Conservation (phyloP, 2,113 vertebrate species). For the Dicentrarchus labrax region DNA sequence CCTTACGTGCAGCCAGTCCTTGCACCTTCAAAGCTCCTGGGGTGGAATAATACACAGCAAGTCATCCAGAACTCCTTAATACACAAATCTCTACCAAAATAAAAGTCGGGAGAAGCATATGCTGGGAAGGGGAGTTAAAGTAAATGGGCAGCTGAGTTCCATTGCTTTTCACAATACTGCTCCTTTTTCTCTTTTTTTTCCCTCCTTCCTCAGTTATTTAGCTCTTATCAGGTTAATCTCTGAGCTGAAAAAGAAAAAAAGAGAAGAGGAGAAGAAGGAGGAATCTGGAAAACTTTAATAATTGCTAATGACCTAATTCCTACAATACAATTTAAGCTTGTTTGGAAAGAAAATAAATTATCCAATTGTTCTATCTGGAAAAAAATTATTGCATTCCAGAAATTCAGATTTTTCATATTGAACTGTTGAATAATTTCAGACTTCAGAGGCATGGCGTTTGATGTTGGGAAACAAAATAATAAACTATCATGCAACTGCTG, state of each 20-base stretch:
- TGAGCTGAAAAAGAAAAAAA: slow-evolving; percentile 26
- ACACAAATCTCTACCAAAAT: slow-evolving; percentile 78
- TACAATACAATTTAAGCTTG: neutral
- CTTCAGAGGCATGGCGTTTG: slow-evolving; percentile 21
- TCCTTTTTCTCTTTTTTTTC: neutral
- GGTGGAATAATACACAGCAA: slow-evolving; percentile 83
- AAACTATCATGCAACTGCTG: slow-evolving; percentile 30
- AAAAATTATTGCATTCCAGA: slow-evolving; percentile 26
- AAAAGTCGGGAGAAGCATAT: slow-evolving; percentile 50
- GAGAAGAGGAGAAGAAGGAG: slow-evolving; percentile 9
- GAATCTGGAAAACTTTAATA: slow-evolving; percentile 32
- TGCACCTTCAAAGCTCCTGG: slow-evolving; percentile 83
- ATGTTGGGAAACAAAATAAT: slow-evolving; percentile 21
- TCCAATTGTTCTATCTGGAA: slow-evolving; percentile 34
- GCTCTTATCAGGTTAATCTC: slow-evolving; percentile 28
- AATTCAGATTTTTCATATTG: slow-evolving; percentile 26
- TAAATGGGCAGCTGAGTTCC: slow-evolving; percentile 47
- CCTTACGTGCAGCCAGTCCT: slow-evolving; percentile 83
- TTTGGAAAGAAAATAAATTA: slow-evolving; percentile 20
- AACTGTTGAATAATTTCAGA: slow-evolving; percentile 21
- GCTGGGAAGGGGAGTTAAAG: slow-evolving; percentile 49
- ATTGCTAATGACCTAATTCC: slow-evolving; percentile 25
- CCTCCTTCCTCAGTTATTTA: slow-evolving; percentile 13
- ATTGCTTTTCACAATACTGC: slow-evolving; percentile 33
- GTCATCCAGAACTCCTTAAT: slow-evolving; percentile 84